These are phyloP conservation scores for Bombus breviceps DNA, from an alignment of 1,140 invertebrate genomes.

Conservation along the genomic window DNA sequence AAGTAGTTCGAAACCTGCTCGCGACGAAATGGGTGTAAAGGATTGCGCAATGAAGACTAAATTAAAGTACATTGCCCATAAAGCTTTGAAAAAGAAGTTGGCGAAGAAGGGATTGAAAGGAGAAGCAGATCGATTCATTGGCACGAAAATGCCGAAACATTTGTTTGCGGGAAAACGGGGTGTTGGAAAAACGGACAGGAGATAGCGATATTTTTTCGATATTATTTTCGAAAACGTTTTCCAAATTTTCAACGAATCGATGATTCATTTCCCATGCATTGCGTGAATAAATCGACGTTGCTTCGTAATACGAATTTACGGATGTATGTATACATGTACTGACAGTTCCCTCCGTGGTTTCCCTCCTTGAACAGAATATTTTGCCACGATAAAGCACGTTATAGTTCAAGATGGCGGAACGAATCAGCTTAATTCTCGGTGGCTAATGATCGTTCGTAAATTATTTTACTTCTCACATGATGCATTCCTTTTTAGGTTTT, in stretches of 20 bases:
- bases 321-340: slow-evolving; percentile 33
- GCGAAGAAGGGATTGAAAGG: slow-evolving; percentile 95
- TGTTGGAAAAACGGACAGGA: slow-evolving; percentile 95
- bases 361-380: slow-evolving; percentile 17
- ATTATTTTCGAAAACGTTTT: background rate
- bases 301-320: slow-evolving; percentile 6
- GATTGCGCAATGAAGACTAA: slow-evolving; percentile 88
- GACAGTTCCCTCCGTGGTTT: slow-evolving; percentile 43
- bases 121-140: slow-evolving; percentile 98
- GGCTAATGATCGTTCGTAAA: background rate
- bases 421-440: slow-evolving; percentile 22
- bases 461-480: background rate
- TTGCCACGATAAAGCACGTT: slow-evolving; percentile 18
- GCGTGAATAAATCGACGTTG: background rate
- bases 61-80: slow-evolving; percentile 91
- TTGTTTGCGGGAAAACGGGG: slow-evolving; percentile 96
- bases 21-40: slow-evolving; percentile 93
- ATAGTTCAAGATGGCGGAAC: slow-evolving; percentile 45
- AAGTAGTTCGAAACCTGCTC: slow-evolving; percentile 84
- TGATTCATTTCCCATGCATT: too few species aligned
- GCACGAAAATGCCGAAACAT: slow-evolving; percentile 97
- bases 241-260: background rate
- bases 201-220: slow-evolving; percentile 84
- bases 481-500: background rate
- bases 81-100: slow-evolving; percentile 92